Percentiles rank a stretch among this genome's conserved stretches.
Evolutionary conservation across 2,888 invertebrate species (phyloP).

Genomic region (Osmoderma eremita): DNA sequence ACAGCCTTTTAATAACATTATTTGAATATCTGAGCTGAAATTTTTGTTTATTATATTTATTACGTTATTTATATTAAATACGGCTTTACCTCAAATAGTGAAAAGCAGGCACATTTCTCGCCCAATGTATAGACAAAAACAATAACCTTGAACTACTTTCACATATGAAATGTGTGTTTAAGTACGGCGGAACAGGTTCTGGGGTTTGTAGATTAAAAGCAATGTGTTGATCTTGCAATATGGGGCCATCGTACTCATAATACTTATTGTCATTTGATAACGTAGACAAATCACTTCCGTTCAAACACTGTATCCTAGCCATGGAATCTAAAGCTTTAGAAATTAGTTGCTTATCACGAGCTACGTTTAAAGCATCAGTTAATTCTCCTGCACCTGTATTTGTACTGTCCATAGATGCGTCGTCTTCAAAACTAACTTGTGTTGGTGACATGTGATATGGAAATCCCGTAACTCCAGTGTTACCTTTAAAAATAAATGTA

Average conservation of each 20-base stretch:
- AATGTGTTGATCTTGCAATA: conserved; percentile 75
- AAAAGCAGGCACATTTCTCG: conserved; percentile 84
- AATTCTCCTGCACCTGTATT: conserved; percentile 65
- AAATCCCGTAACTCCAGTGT: conserved; percentile 55
- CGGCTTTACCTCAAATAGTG: conserved; percentile 77
- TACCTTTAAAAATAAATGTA: conserved; percentile 54
- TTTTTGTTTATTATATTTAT: background rate
- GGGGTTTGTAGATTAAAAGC: conserved; percentile 81
- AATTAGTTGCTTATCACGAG: conserved; percentile 69
- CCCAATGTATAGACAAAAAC: conserved; percentile 91
- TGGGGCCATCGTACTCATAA: conserved; percentile 68
- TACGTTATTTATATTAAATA: conserved; percentile 21
- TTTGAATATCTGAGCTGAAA: conserved; percentile 81
- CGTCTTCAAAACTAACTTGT: conserved; percentile 68
- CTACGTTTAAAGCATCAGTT: conserved; percentile 70
- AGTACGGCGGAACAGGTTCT: conserved; percentile 84
- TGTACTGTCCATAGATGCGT: conserved; percentile 68
- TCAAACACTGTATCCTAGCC: conserved; percentile 64
- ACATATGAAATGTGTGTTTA: conserved; percentile 94
- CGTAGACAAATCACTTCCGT: conserved; percentile 57
- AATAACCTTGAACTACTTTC: conserved; percentile 93
- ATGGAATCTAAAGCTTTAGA: conserved; percentile 80
- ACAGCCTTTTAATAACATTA: conserved; percentile 82
- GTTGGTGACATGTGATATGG: conserved; percentile 62
- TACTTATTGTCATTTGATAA: conserved; percentile 58